phyloP scores from a whole-genome alignment of 2,888 invertebrate genomes.

The Callyntrura sp. region DNA sequence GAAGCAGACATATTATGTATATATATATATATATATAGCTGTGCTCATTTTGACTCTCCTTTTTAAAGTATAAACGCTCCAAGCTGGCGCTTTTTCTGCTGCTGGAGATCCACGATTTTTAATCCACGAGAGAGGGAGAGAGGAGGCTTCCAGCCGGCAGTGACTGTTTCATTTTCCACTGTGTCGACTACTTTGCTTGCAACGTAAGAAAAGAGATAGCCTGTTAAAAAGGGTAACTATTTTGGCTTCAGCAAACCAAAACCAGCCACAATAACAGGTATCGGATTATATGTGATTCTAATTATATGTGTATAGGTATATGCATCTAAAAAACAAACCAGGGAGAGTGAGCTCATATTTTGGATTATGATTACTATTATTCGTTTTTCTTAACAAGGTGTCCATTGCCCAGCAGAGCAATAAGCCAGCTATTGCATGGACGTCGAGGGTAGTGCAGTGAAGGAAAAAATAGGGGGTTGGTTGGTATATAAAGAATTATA shows the following conservation, averaged over 20 bases:
- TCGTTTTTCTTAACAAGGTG: slow-evolving; percentile 71
- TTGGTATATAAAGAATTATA: not conserved
- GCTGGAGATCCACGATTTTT: slow-evolving; percentile 47
- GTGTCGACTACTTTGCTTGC: too few species aligned
- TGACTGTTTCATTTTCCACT: slow-evolving; percentile 33
- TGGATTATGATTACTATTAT: slow-evolving; percentile 76
- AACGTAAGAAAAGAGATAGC: too few species aligned
- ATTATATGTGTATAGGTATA: slow-evolving; percentile 75
- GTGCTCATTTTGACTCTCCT: slow-evolving; percentile 20
- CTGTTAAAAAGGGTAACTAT: slow-evolving; percentile 43
- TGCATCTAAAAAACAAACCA: slow-evolving; percentile 77
- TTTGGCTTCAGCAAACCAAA: too few species aligned
- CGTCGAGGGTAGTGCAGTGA: slow-evolving; percentile 4
- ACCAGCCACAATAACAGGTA: slow-evolving; percentile 64
- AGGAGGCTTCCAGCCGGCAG: slow-evolving; percentile 42
- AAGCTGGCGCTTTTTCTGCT: slow-evolving; percentile 44
- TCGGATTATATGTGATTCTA: too few species aligned
- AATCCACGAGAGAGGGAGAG: too few species aligned
- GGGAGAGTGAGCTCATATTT: slow-evolving; percentile 76
- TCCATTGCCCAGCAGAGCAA: slow-evolving; percentile 28
- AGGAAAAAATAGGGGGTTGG: slow-evolving; percentile 26
- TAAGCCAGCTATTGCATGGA: not conserved
- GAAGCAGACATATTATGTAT: too few species aligned
- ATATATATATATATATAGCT: too few species aligned
- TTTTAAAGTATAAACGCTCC: slow-evolving; percentile 45